These are phyloP conservation scores for Elegia similella DNA, from an alignment of 2,888 invertebrate species.

Conservation along the genomic window DNA sequence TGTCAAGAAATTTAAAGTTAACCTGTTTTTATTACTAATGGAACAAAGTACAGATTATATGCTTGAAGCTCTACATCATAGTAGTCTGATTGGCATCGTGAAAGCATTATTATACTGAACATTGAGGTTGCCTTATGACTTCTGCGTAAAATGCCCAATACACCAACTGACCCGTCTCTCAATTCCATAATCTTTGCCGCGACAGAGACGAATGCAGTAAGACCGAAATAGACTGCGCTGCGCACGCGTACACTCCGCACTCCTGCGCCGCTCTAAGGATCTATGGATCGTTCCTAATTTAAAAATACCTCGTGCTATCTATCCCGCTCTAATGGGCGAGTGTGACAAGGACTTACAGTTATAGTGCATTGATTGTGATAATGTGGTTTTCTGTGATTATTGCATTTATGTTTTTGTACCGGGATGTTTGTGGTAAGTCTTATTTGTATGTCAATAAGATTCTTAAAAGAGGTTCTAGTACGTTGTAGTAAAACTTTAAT, in stretches of 20 bases:
- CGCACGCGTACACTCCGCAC: slow-evolving; percentile 53
- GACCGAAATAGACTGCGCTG: slow-evolving; percentile 70
- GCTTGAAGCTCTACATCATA: no score
- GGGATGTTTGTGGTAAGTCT: slow-evolving; percentile 38
- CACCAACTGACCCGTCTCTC: slow-evolving; percentile 21
- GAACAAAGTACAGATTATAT: no score
- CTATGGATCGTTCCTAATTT: slow-evolving; percentile 46
- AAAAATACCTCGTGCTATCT: slow-evolving; percentile 30
- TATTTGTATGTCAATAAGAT: neutral
- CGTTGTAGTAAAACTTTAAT: no score
- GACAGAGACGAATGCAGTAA: slow-evolving; percentile 61
- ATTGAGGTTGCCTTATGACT: no score
- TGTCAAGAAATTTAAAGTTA: no score
- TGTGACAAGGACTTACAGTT: slow-evolving; percentile 34
- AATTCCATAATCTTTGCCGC: slow-evolving; percentile 51
- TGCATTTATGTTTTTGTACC: slow-evolving; percentile 28
- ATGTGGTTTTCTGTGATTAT: slow-evolving; percentile 38
- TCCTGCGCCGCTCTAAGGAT: slow-evolving; percentile 59
- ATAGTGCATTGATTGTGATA: slow-evolving; percentile 27
- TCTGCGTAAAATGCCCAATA: neutral
- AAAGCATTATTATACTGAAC: no score
- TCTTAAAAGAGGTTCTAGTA: neutral
- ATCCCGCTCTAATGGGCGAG: slow-evolving; percentile 25
- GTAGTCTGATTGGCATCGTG: no score
- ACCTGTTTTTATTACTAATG: no score